Evolutionary conservation across 2,888 invertebrate genomes (phyloP).

Genomic region (Leucania comma): DNA sequence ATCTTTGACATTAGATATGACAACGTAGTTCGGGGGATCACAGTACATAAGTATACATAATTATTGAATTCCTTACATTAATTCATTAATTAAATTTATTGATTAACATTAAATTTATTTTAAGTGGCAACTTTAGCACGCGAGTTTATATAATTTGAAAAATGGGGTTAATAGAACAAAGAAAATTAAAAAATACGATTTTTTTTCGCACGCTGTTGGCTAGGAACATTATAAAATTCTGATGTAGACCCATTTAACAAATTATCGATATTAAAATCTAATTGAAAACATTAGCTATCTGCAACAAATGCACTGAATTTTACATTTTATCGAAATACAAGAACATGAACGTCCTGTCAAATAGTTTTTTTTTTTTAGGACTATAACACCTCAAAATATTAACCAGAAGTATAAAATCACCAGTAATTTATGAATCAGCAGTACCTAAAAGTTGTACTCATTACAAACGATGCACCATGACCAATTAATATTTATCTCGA

Average conservation of each 20-base stretch:
- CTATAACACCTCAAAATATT: neutral
- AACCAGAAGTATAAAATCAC: neutral
- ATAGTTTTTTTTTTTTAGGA: neutral
- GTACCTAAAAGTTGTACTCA: neutral
- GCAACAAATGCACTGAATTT: no score
- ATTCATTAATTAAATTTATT: constrained; percentile 26
- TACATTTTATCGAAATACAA: neutral
- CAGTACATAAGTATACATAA: constrained; percentile 64
- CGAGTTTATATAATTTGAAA: neutral
- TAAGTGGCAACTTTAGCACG: constrained; percentile 38
- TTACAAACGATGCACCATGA: neutral
- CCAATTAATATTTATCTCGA: neutral
- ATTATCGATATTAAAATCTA: neutral
- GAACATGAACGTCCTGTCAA: neutral
- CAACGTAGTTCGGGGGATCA: constrained; percentile 58
- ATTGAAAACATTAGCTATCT: neutral
- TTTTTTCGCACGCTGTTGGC: neutral
- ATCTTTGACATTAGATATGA: constrained; percentile 65
- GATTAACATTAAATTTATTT: constrained; percentile 19
- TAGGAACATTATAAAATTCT: neutral
- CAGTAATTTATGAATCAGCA: no score
- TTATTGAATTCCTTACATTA: constrained; percentile 54
- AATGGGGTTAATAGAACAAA: neutral
- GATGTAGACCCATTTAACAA: neutral
- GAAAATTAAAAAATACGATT: neutral